Percentiles rank a stretch among this genome's conserved stretches.
Evolutionary conservation across 2,888 invertebrate genomes (phyloP).

Genomic region (Drosophila neonasuta): DNA sequence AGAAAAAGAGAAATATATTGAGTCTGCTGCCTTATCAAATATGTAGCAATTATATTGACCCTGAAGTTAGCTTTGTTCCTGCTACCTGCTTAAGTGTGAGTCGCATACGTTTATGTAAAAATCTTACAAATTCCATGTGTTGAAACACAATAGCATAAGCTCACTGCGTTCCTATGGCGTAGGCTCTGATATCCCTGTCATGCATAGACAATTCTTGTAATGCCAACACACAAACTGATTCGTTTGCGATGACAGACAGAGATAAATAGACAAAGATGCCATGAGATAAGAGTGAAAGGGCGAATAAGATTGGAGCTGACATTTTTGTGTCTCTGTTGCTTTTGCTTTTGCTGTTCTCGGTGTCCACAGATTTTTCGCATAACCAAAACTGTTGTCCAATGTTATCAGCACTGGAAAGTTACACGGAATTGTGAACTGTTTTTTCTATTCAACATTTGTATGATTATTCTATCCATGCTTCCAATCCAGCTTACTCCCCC

Average conservation of each 20-base stretch:
- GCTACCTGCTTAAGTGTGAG: slow-evolving; percentile 2
- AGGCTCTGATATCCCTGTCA: slow-evolving; percentile 27
- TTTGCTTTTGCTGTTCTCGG: slow-evolving; percentile 37
- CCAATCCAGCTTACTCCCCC: neutral
- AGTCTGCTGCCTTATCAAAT: neutral
- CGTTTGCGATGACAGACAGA: slow-evolving; percentile 22
- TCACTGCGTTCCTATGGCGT: neutral
- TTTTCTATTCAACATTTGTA: slow-evolving; percentile 57
- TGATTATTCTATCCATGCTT: slow-evolving; percentile 56
- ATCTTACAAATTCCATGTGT: neutral
- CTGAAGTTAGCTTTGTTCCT: slow-evolving; percentile 1
- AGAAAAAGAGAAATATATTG: neutral
- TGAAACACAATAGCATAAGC: slow-evolving; percentile 30
- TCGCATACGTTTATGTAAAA: slow-evolving; percentile 22
- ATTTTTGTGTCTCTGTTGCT: slow-evolving; percentile 4
- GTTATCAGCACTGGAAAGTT: slow-evolving; percentile 16
- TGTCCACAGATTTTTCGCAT: slow-evolving; percentile 45
- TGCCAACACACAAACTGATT: slow-evolving; percentile 33
- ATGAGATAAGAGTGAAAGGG: neutral
- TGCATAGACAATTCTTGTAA: slow-evolving; percentile 60
- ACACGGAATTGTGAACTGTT: slow-evolving; percentile 33
- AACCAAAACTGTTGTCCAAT: slow-evolving; percentile 40
- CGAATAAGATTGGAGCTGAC: neutral
- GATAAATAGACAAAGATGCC: neutral
- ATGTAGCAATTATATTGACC: slow-evolving; percentile 17